Evolutionary conservation across 2,888 invertebrate species (phyloP), one percentile per base, ranked within the genome.

Genomic region (Julus scanicus): DNA sequence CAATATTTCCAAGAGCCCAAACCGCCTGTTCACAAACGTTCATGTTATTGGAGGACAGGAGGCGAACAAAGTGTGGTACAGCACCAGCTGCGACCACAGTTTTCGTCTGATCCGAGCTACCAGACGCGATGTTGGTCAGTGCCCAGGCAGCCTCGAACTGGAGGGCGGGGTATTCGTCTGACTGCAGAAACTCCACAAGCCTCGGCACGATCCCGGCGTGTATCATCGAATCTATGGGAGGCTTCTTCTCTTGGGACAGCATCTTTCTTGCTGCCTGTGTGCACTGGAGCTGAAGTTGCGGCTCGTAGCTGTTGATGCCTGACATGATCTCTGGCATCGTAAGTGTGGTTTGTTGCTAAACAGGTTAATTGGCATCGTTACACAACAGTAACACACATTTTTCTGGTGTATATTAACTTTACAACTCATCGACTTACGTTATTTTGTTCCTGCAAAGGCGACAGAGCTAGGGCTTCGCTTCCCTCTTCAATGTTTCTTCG

Each of bases 11-110:
- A 91, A 99, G 94, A 17, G 99, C 99, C 99, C 99, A 99, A 8
- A 99, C 99, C 11, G 99, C 98, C 93, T 99, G 99, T 93, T 99
- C 99, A 91, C 99, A 99, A 11, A 99, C 99, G 93, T 98, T 99
- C 92, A 98, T 97, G 92, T 98, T 98, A 71, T 96, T 96, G 53
- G 99, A 99, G 92, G 95, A 94, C 88, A 99, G 94, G 90, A 99
- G 94, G 92, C 96, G 95, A 88, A 99, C 94, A 93, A 99, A 99
- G 89, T 97, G 94, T 88, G 99, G 99, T 88, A 99, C 99, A 84
- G 99, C 99, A 90, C 92, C 92, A 40, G 98, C 97, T 90, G 95
- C 94, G 11, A 99, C 98, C 88, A 99, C 98, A 91, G 96, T 94
- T 92, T 95, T 94, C 93, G 98, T 99, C 93, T 99, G 98, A 90